Base-by-base conservation (phyloP, 1,140 invertebrate species). In the Sitodiplosis mosellana region DNA sequence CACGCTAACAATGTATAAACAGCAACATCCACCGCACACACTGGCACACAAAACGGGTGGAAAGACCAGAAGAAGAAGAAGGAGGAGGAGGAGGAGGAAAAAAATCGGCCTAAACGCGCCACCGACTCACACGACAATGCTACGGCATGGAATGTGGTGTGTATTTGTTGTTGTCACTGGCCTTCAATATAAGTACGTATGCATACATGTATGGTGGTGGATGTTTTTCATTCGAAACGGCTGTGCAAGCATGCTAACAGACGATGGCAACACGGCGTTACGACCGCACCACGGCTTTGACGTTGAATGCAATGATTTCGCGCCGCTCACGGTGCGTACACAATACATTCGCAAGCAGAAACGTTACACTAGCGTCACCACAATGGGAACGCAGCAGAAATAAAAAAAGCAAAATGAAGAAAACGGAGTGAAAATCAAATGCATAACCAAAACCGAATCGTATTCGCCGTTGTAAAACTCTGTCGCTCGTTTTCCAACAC, bases 61-160 rank as follows among this genome's bases (percentile, higher is more conserved):
- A n/a, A n/a, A n/a, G n/a, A n/a, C n/a, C n/a, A 52, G 51, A 27
- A 40, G 22, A 49, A 10, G n/a, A 42, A 42, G 40, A 52, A 47
- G 27, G 17, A 7, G 41, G 41, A 36, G 36, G 46, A 54, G 40
- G 22, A 33, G 46, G 43, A 46, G 33, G 27, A 43, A 40, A 40
- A 54, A 53, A 47, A 49, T 49, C 50, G 52, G 52, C 45, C 27
- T 27, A 18, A 44, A 22, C 18, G 22, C 18, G 38, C 21, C 22
- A n/a, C 45, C 12, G 44, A 46, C 56, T 48, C 27, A 27, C 3
- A 27, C 10, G 27, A 52, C 48, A 49, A 49, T 51, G 42, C 46
- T 54, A 59, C 54, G 54, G 44, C 51, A 54, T 44, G 11, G 42
- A 44, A 44, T 20, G 18, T 49, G 52, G 47, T 49, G 33, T 51